phyloP scores from a whole-genome alignment of 2,888 invertebrate species.

The Alsophila aescularia region DNA sequence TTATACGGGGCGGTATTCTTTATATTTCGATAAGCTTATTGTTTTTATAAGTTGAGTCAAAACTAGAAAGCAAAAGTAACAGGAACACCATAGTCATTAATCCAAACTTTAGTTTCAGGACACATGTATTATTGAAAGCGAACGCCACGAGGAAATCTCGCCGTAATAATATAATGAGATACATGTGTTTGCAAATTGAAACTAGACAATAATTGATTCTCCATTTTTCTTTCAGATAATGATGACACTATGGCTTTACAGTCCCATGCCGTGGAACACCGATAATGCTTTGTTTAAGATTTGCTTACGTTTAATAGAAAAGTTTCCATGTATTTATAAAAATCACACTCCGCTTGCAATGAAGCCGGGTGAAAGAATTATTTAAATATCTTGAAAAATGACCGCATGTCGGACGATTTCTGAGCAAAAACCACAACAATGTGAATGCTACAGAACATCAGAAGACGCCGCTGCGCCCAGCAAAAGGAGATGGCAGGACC shows the following conservation, averaged over 20 bases:
- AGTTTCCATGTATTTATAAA: too few species aligned
- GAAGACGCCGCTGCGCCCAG: too few species aligned
- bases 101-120: slow-evolving; percentile 79
- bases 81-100: slow-evolving; percentile 74
- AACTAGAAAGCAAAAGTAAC: slow-evolving; percentile 37
- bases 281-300: slow-evolving; percentile 58
- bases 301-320: slow-evolving; percentile 45
- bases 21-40: slow-evolving; percentile 26
- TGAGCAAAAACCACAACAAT: too few species aligned
- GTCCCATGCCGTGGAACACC: slow-evolving; percentile 71
- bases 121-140: slow-evolving; percentile 74
- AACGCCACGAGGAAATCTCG: slow-evolving; percentile 54
- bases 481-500: too few species aligned
- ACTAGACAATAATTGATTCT: slow-evolving; percentile 63
- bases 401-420: too few species aligned
- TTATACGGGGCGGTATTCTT: slow-evolving; percentile 26
- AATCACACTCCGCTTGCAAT: too few species aligned
- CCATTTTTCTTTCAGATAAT: slow-evolving; percentile 82
- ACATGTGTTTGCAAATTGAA: slow-evolving; percentile 66
- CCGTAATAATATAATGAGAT: slow-evolving; percentile 51
- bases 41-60: slow-evolving; percentile 34
- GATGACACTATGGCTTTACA: slow-evolving; percentile 75
- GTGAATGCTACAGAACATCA: too few species aligned
- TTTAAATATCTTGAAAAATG: too few species aligned
- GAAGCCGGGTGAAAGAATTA: too few species aligned